Conservation (phyloP, 2,113 vertebrate genomes). For the Orthochromis indermauri region DNA sequence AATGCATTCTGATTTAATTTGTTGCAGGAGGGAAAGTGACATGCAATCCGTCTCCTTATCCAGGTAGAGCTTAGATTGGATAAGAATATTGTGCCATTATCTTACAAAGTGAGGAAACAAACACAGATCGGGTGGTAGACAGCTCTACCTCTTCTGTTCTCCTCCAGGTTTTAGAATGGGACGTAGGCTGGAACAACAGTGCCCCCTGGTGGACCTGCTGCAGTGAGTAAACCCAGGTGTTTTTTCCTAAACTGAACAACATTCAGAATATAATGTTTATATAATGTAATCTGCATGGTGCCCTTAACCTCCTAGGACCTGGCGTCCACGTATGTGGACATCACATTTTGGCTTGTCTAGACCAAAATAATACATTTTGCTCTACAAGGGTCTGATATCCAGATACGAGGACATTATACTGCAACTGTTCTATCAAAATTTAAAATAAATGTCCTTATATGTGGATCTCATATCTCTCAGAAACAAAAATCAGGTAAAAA, state of each 20-base stretch:
- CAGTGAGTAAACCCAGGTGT: background rate
- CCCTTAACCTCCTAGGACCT: background rate
- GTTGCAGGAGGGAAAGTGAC: constrained; percentile 10
- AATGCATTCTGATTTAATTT: constrained; percentile 57
- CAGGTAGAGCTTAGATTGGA: constrained; percentile 51
- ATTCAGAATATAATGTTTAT: background rate
- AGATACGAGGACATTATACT: background rate
- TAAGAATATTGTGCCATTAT: constrained; percentile 57
- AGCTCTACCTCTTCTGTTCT: background rate
- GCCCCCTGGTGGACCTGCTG: constrained; percentile 46
- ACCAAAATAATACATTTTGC: background rate
- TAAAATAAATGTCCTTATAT: background rate
- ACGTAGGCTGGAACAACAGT: constrained; percentile 59
- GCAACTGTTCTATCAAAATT: background rate
- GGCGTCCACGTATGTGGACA: background rate
- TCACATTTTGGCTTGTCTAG: background rate
- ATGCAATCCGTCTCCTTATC: constrained; percentile 13
- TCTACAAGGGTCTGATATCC: background rate
- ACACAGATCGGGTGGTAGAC: constrained; percentile 25
- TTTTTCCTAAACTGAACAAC: background rate
- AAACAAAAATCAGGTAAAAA: background rate
- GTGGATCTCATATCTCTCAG: background rate
- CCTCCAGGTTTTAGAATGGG: background rate
- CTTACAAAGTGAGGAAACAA: constrained; percentile 52
- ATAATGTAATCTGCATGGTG: background rate